Percentiles rank a stretch among this genome's conserved stretches.
These are phyloP conservation scores for Terebella lapidaria DNA, from an alignment of 2,888 invertebrate species.

Conservation along the genomic window DNA sequence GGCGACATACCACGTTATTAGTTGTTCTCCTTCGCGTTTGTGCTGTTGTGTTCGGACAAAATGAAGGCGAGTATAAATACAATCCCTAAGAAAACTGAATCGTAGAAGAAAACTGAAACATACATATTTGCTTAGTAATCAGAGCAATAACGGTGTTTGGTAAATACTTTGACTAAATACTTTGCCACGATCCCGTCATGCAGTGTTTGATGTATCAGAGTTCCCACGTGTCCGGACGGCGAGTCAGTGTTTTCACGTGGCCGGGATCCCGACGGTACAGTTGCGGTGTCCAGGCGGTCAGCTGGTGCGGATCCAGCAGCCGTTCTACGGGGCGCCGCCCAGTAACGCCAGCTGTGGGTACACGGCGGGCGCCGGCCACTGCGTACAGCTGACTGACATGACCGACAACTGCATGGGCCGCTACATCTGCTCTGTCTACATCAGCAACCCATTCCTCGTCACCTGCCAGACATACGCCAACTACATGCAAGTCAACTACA, in stretches of 20 bases:
- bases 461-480: constrained; percentile 19
- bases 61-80: no score
- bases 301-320: constrained; percentile 14
- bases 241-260: constrained; percentile 21
- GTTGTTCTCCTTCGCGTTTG: no score
- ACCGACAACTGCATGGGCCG: constrained; percentile 21
- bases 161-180: no score
- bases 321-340: constrained; percentile 18
- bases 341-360: constrained; percentile 8
- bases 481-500: constrained; percentile 23
- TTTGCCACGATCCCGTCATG: no score
- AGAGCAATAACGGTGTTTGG: no score
- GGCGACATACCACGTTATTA: no score
- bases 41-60: no score
- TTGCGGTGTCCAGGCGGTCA: constrained; percentile 11
- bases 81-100: no score
- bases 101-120: not conserved
- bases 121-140: no score
- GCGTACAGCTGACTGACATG: constrained; percentile 17
- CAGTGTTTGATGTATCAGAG: not conserved
- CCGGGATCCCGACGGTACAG: constrained; percentile 19
- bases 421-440: constrained; percentile 15
- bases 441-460: constrained; percentile 22
- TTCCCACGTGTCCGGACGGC: not conserved
- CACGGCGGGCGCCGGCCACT: constrained; percentile 7